Percentiles rank a stretch among this genome's conserved stretches.
Conservation (phyloP, 2,113 vertebrate species). For the Tachycineta bicolor region DNA sequence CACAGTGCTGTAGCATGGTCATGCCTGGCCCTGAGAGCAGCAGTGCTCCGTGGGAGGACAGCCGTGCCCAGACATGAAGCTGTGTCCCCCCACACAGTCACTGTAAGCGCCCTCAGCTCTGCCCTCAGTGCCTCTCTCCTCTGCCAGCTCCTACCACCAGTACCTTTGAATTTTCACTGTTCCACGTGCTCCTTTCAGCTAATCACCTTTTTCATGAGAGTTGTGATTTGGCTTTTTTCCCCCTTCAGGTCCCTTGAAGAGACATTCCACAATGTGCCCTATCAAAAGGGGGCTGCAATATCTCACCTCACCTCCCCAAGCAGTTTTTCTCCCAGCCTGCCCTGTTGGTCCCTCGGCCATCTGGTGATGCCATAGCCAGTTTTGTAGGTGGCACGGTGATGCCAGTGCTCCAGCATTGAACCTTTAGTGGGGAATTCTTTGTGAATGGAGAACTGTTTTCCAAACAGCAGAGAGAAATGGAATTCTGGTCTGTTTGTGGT, state of each 20-base stretch:
- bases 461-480: accelerated
- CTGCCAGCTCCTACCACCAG: neutral
- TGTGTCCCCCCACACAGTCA: neutral
- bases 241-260: neutral
- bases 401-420: accelerated
- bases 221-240: accelerated
- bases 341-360: accelerated
- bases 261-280: neutral
- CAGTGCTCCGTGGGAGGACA: accelerated
- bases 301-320: too few relatives aligned
- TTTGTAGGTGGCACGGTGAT: accelerated
- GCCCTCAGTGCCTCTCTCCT: neutral
- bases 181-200: neutral
- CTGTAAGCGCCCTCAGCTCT: neutral
- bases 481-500: accelerated
- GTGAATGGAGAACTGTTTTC: neutral
- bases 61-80: neutral
- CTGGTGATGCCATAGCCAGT: accelerated
- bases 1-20: accelerated
- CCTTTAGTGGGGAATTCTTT: neutral
- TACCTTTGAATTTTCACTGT: neutral
- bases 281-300: neutral
- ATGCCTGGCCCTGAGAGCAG: neutral
- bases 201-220: neutral
- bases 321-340: accelerated